Evolutionary conservation across 2,888 invertebrate species (phyloP).

Genomic region (Acronicta alni): DNA sequence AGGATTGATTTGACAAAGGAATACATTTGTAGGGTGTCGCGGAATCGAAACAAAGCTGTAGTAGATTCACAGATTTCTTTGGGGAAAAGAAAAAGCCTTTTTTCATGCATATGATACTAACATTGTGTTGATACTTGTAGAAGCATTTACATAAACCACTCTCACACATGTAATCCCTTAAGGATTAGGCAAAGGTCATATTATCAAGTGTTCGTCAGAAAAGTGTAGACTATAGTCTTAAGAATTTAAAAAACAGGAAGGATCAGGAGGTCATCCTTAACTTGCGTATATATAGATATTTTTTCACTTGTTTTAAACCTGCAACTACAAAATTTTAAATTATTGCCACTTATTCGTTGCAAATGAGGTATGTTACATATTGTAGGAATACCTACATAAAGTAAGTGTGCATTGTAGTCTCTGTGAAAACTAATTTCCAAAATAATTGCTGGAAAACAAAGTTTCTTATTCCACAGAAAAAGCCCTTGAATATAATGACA

Average conservation of each 20-base stretch:
- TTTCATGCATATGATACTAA: background rate
- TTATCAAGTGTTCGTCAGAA: too few species aligned
- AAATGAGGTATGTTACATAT: too few species aligned
- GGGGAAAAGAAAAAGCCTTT: slow-evolving; percentile 19
- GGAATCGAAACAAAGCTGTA: slow-evolving; percentile 41
- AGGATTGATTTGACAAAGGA: slow-evolving; percentile 49
- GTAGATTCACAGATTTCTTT: slow-evolving; percentile 32
- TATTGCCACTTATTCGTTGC: too few species aligned
- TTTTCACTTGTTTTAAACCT: background rate
- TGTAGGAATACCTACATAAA: too few species aligned
- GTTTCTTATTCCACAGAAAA: slow-evolving; percentile 25
- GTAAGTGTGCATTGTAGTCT: too few species aligned
- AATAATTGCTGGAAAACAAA: slow-evolving; percentile 15
- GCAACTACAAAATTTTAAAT: too few species aligned
- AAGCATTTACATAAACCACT: background rate
- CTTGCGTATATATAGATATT: too few species aligned
- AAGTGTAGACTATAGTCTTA: too few species aligned
- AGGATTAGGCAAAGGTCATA: background rate
- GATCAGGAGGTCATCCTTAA: too few species aligned
- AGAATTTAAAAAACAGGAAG: too few species aligned
- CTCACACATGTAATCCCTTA: background rate
- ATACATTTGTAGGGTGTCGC: slow-evolving; percentile 37
- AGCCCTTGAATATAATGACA: slow-evolving; percentile 23
- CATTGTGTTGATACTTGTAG: background rate
- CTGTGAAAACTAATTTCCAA: too few species aligned